phyloP scores from a whole-genome alignment of 2,113 vertebrate genomes.

The Natator depressus region DNA sequence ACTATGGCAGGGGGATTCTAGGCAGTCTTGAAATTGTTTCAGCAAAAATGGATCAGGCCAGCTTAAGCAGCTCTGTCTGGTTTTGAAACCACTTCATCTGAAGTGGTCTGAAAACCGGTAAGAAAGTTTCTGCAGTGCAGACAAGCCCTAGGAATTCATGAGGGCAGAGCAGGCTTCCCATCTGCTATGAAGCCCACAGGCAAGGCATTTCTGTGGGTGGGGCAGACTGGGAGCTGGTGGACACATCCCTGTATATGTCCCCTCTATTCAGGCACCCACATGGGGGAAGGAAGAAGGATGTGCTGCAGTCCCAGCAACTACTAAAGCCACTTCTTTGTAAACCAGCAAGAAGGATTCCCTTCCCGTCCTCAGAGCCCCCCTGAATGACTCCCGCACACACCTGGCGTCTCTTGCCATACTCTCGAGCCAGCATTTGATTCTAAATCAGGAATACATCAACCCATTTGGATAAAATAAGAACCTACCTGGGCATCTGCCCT shows the following conservation, averaged over 20 bases:
- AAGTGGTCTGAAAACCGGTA: neutral
- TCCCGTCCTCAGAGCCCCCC: neutral
- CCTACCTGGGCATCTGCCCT: neutral
- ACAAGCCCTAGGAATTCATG: neutral
- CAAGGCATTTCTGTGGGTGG: neutral
- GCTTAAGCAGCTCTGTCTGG: neutral
- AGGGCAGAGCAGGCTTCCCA: neutral
- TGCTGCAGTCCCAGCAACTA: neutral
- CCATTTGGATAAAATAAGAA: neutral
- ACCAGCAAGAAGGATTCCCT: neutral
- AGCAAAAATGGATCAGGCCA: neutral
- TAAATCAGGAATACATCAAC: neutral
- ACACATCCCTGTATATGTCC: neutral
- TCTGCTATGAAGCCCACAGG: neutral
- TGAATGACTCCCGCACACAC: neutral
- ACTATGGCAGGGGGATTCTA: neutral
- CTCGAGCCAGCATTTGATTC: neutral
- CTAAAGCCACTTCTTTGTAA: neutral
- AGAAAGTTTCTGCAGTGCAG: neutral
- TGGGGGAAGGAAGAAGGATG: neutral
- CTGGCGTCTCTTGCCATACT: neutral
- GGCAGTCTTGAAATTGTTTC: neutral
- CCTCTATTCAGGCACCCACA: neutral
- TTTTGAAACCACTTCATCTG: neutral
- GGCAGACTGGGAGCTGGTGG: neutral